These are phyloP conservation scores for Ambastaia sidthimunki DNA, from an alignment of 2,797 vertebrate genomes.

Conservation along the genomic window DNA sequence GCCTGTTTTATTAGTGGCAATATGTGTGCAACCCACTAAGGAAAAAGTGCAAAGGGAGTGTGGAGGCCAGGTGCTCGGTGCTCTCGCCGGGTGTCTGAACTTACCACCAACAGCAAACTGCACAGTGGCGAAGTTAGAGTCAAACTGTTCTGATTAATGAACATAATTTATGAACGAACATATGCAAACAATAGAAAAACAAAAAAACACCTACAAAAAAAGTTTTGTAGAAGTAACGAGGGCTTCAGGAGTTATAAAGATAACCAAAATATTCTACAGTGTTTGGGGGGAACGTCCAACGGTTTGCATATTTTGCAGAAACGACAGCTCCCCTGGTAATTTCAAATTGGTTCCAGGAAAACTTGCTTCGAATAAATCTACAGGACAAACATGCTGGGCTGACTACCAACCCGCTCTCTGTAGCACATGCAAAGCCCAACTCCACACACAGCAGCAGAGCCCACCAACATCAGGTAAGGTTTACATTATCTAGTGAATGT, in stretches of 20 bases:
- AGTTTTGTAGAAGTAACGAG: background rate
- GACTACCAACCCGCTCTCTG: constrained; percentile 23
- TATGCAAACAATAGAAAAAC: constrained; percentile 7
- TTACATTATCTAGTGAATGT: constrained; percentile 53
- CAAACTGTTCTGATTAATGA: constrained; percentile 31
- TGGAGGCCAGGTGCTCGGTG: constrained; percentile 59
- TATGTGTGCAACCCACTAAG: constrained; percentile 50
- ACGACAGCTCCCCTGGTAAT: constrained; percentile 69
- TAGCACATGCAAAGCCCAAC: constrained; percentile 26
- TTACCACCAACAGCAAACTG: constrained; percentile 4
- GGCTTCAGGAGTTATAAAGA: constrained; percentile 35
- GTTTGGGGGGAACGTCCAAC: constrained; percentile 15
- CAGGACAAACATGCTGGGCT: constrained; percentile 40
- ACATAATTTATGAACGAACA: background rate
- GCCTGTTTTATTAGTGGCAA: constrained; percentile 78
- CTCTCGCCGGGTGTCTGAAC: constrained; percentile 23
- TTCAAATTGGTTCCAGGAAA: constrained; percentile 78
- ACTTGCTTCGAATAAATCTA: constrained; percentile 64
- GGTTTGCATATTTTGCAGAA: constrained; percentile 68
- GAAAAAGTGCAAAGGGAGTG: constrained; percentile 42
- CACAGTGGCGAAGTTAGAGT: background rate
- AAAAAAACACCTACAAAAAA: background rate
- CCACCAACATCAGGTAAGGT: constrained; percentile 54
- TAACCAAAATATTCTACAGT: constrained; percentile 21
- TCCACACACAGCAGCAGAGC: constrained; percentile 39